Evolutionary conservation across 1,140 invertebrate species (phyloP).

Genomic region (Drosophila pectinifera): DNA sequence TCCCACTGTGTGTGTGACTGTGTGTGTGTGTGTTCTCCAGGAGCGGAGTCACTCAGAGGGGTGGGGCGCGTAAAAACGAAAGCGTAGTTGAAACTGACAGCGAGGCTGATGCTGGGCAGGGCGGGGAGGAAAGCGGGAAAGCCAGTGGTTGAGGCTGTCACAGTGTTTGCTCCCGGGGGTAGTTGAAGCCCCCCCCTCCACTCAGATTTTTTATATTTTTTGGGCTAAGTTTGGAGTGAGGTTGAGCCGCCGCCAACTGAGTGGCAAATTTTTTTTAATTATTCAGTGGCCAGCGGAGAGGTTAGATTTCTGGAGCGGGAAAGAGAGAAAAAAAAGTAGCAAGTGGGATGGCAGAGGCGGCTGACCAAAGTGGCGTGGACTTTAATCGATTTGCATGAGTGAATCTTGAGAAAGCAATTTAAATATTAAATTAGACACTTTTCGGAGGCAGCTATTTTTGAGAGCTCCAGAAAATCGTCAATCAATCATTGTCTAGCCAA

Average conservation of each 20-base stretch:
- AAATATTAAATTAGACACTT: slow-evolving; percentile 52
- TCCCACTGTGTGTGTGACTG: slow-evolving; percentile 6
- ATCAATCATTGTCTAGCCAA: slow-evolving; percentile 44
- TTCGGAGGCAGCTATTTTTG: background rate
- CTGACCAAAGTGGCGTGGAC: slow-evolving; percentile 21
- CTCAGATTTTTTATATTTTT: slow-evolving; percentile 18
- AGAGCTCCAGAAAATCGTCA: slow-evolving; percentile 22
- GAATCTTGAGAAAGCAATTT: slow-evolving; percentile 55
- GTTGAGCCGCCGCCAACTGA: slow-evolving; percentile 37
- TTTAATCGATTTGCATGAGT: slow-evolving; percentile 56
- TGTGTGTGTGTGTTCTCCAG: slow-evolving; percentile 21
- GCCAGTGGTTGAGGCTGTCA: slow-evolving; percentile 63
- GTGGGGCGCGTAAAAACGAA: slow-evolving; percentile 41
- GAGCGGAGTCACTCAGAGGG: slow-evolving; percentile 20
- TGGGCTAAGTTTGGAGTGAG: slow-evolving; percentile 1
- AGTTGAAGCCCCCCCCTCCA: background rate
- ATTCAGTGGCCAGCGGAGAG: slow-evolving; percentile 60
- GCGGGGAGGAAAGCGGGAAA: slow-evolving; percentile 13
- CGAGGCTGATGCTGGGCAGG: slow-evolving; percentile 34
- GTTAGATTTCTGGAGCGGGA: slow-evolving; percentile 42
- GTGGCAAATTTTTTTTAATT: slow-evolving; percentile 74
- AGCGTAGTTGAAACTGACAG: slow-evolving; percentile 79
- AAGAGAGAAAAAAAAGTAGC: slow-evolving; percentile 4
- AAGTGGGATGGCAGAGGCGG: slow-evolving; percentile 20
- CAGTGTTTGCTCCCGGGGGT: slow-evolving; percentile 52